Evolutionary conservation across 2,113 vertebrate genomes (phyloP), one percentile per base, ranked within the genome.

Genomic region (Nannobrachium achirus): DNA sequence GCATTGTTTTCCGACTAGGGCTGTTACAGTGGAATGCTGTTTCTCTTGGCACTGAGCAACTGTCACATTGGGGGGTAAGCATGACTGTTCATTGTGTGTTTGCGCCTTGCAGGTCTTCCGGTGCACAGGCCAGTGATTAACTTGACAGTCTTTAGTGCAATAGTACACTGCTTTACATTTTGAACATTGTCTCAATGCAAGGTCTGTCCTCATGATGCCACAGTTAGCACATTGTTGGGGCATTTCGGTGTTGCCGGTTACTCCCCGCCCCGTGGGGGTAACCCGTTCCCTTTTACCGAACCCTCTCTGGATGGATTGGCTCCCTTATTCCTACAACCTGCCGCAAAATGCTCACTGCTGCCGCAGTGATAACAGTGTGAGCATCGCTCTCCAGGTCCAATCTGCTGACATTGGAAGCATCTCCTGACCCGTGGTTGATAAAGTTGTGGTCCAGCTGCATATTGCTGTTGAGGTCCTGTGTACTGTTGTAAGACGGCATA

Each of bases 1-100:
- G 20, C 76, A 76, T 10, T 66, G 52, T 53, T 14, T 53, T 6
- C 44, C 63, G 11, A 69, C 56, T 19, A 59, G 16, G 1, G 56
- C 59, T 10, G 56, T 62, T 6, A 56, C 51, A 13, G 2, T 5
- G 1, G 10, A 42, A 6, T 7, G 2, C n/a, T n/a, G n/a, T n/a
- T n/a, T n/a, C n/a, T n/a, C n/a, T n/a, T n/a, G n/a, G n/a, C n/a
- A n/a, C n/a, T 42, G 3, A 1, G 0, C 16, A 44, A 41, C 50
- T 50, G n/a, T 10, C 6, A 14, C n/a, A 8, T 5, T 53, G 5
- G 5, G 6, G 1, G 40, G 18, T 7, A 7, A n/a, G n/a, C n/a
- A n/a, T n/a, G n/a, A 0, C 15, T 39, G 8, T 6, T 18, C 50
- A 45, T 7, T 16, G n/a, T 1, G 0, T 53, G 1, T 10, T 10